phyloP scores from a whole-genome alignment of 2,113 vertebrate species.

The Alces alces region DNA sequence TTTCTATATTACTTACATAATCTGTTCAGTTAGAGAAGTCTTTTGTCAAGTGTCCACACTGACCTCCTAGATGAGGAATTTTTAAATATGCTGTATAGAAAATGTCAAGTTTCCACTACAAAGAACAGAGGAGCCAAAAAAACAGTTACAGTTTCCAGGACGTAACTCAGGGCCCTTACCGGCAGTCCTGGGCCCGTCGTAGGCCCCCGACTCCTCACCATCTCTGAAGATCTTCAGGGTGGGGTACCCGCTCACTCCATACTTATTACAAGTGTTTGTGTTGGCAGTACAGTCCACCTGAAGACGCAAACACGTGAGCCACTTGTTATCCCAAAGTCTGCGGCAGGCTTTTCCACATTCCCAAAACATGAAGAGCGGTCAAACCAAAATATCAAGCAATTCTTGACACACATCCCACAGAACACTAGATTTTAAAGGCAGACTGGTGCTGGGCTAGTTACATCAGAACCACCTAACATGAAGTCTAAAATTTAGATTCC shows the following conservation, averaged over 20 bases:
- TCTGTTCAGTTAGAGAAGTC: background rate
- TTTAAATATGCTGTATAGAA: background rate
- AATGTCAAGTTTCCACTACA: background rate
- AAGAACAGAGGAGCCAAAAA: background rate
- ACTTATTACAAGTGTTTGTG: slow-evolving; percentile 93
- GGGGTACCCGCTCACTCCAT: slow-evolving; percentile 96
- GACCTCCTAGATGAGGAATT: background rate
- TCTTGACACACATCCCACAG: background rate
- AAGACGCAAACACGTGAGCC: background rate
- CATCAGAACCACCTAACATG: background rate
- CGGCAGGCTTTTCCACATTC: background rate
- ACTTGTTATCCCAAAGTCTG: background rate
- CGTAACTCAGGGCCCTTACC: slow-evolving; percentile 78
- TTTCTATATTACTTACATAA: slow-evolving; percentile 9
- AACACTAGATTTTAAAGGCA: background rate
- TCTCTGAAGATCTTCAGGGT: slow-evolving; percentile 97
- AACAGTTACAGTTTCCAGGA: background rate
- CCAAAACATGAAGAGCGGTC: background rate
- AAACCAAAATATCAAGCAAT: background rate
- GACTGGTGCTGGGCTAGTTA: background rate
- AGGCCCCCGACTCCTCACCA: slow-evolving; percentile 93
- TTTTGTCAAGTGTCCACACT: background rate
- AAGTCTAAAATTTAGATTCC: background rate
- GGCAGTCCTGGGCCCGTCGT: slow-evolving; percentile 94
- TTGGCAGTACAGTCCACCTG: slow-evolving; percentile 97